Evolutionary conservation across 2,797 vertebrate genomes (phyloP).

Genomic region (Acestrorhynchus altus): DNA sequence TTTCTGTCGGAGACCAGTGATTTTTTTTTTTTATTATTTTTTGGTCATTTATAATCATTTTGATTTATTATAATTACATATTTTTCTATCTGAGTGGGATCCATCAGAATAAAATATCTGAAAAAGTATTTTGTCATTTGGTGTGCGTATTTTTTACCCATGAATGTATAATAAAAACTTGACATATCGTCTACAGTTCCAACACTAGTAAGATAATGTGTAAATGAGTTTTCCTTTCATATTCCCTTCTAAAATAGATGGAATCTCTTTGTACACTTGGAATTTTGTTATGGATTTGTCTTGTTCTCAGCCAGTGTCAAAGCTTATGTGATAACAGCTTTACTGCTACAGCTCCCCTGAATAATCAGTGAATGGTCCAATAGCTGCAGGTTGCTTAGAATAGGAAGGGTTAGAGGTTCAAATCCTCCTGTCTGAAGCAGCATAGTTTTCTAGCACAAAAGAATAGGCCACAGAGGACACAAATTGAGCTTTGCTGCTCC

Average conservation of each 20-base stretch:
- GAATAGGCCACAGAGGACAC: neutral
- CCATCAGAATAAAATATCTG: too few species aligned
- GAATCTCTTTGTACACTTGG: neutral
- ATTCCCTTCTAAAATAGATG: neutral
- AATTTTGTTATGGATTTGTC: neutral
- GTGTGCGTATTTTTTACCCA: too few species aligned
- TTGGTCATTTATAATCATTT: too few species aligned
- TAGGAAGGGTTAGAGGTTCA: slow-evolving; percentile 20
- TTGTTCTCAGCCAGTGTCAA: neutral
- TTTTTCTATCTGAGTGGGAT: too few species aligned
- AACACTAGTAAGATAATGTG: neutral
- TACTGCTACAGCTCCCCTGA: slow-evolving; percentile 13
- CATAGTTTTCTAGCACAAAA: slow-evolving; percentile 3
- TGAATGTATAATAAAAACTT: too few species aligned
- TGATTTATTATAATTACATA: too few species aligned
- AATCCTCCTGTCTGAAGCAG: slow-evolving; percentile 19
- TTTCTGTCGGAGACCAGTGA: too few species aligned
- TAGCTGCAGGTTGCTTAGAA: slow-evolving; percentile 28
- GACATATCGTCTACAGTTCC: neutral
- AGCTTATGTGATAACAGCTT: slow-evolving; percentile 2
- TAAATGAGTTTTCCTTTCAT: neutral
- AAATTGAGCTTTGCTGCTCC: neutral
- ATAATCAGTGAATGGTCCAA: slow-evolving; percentile 3
- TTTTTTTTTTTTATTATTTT: too few species aligned
- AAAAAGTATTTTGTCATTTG: too few species aligned